Conservation (phyloP, 2,113 vertebrate species). For the Carollia perspicillata region DNA sequence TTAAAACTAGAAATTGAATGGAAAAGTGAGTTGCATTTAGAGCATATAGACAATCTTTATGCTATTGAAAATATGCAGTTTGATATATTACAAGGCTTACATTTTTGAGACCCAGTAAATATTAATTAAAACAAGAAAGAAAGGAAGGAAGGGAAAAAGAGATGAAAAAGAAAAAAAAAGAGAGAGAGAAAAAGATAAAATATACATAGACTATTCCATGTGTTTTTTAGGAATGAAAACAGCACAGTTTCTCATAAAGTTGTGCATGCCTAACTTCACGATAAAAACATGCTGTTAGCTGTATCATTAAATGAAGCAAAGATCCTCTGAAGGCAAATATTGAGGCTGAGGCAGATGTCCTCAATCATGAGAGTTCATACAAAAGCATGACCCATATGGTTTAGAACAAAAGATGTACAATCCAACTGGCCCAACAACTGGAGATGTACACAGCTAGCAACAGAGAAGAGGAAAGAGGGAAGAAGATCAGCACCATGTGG, state of each 20-base stretch:
- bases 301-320: slow-evolving; percentile 57
- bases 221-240: slow-evolving; percentile 17
- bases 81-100: neutral
- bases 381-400: slow-evolving; percentile 55
- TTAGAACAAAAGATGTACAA: slow-evolving; percentile 39
- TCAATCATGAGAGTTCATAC: slow-evolving; percentile 61
- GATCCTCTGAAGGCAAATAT: slow-evolving; percentile 54
- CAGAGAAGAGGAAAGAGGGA: neutral
- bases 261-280: slow-evolving; percentile 12
- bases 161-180: neutral
- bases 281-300: slow-evolving; percentile 51
- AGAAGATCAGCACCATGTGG: neutral
- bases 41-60: neutral
- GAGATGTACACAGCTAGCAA: neutral
- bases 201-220: neutral
- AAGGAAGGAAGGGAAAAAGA: neutral
- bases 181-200: neutral
- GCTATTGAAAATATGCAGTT: neutral
- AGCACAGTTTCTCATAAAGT: slow-evolving; percentile 15
- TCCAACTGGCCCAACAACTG: neutral
- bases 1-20: neutral
- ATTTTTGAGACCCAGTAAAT: neutral
- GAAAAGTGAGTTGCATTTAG: neutral
- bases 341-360: slow-evolving; percentile 45
- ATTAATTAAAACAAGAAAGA: neutral